phyloP scores from a whole-genome alignment of 2,888 invertebrate species.

The Nematopogon swammerdamellus region DNA sequence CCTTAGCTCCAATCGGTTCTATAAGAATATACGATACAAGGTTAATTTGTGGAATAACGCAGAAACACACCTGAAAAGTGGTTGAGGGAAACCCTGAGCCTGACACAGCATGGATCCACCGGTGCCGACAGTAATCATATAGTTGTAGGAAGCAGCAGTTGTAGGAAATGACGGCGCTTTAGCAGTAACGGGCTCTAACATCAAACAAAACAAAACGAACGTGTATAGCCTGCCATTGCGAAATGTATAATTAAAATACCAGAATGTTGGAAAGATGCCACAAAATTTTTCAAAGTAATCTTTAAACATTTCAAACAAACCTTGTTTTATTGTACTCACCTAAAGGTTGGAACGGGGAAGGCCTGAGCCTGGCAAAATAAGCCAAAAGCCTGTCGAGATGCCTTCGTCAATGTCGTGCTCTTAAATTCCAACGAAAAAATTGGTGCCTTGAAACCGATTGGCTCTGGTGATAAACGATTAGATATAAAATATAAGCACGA shows the following conservation, averaged over 20 bases:
- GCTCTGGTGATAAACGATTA: slow-evolving; percentile 48
- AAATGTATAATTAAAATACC: slow-evolving; percentile 1
- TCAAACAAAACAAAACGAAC: neutral
- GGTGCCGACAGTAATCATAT: slow-evolving; percentile 31
- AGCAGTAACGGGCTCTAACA: slow-evolving; percentile 45
- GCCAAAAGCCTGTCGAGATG: slow-evolving; percentile 49
- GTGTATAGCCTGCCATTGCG: too few species aligned
- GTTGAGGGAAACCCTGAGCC: slow-evolving; percentile 61
- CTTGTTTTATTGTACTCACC: slow-evolving; percentile 42
- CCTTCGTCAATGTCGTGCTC: slow-evolving; percentile 57
- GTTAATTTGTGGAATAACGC: slow-evolving; percentile 6
- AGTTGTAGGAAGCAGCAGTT: slow-evolving; percentile 48
- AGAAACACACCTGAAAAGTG: slow-evolving; percentile 61
- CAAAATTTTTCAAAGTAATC: slow-evolving; percentile 1
- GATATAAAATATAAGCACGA: too few species aligned
- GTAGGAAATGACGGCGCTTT: slow-evolving; percentile 50
- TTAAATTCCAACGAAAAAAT: slow-evolving; percentile 55
- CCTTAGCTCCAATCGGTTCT: slow-evolving; percentile 63
- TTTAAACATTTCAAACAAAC: neutral
- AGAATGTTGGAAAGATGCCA: slow-evolving; percentile 3
- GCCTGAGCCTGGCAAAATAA: slow-evolving; percentile 69
- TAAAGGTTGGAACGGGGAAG: slow-evolving; percentile 64
- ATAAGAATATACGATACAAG: slow-evolving; percentile 20
- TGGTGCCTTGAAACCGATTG: slow-evolving; percentile 59
- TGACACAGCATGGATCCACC: slow-evolving; percentile 52